These are phyloP conservation scores for Oxytorus armatus DNA, from an alignment of 2,888 invertebrate species.

Conservation along the genomic window DNA sequence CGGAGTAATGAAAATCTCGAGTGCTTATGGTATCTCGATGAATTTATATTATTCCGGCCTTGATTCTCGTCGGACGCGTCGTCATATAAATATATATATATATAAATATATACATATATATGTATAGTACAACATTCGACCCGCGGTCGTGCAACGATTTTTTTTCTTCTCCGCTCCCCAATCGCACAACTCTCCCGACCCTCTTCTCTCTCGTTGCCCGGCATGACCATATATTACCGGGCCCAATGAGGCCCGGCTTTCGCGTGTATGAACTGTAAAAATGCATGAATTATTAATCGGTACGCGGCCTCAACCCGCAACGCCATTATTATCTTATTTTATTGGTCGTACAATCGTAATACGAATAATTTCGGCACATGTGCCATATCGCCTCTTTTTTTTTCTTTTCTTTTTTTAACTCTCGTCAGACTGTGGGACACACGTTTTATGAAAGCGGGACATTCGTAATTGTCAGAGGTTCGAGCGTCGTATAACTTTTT, in stretches of 20 bases:
- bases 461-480: slow-evolving; percentile 56
- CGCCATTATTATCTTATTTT: slow-evolving; percentile 70
- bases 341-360: slow-evolving; percentile 69
- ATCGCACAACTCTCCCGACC: slow-evolving; percentile 42
- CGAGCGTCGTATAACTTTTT: slow-evolving; percentile 37
- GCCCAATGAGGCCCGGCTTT: slow-evolving; percentile 68
- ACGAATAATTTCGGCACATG: slow-evolving; percentile 64
- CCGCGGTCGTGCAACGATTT: slow-evolving; percentile 42
- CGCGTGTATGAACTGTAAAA: slow-evolving; percentile 68
- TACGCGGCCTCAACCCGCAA: slow-evolving; percentile 47
- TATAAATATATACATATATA: not conserved
- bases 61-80: slow-evolving; percentile 58
- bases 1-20: slow-evolving; percentile 65
- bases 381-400: slow-evolving; percentile 39
- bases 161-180: slow-evolving; percentile 32
- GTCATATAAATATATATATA: slow-evolving; percentile 16
- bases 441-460: slow-evolving; percentile 52
- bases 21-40: slow-evolving; percentile 69
- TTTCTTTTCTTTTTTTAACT: not conserved
- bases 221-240: slow-evolving; percentile 65
- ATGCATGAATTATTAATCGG: slow-evolving; percentile 69
- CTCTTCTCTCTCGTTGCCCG: slow-evolving; percentile 34
- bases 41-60: slow-evolving; percentile 69
- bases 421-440: slow-evolving; percentile 8
- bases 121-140: slow-evolving; percentile 33